Evolutionary conservation across 2,797 vertebrate genomes (phyloP).

Genomic region (Columba guinea): DNA sequence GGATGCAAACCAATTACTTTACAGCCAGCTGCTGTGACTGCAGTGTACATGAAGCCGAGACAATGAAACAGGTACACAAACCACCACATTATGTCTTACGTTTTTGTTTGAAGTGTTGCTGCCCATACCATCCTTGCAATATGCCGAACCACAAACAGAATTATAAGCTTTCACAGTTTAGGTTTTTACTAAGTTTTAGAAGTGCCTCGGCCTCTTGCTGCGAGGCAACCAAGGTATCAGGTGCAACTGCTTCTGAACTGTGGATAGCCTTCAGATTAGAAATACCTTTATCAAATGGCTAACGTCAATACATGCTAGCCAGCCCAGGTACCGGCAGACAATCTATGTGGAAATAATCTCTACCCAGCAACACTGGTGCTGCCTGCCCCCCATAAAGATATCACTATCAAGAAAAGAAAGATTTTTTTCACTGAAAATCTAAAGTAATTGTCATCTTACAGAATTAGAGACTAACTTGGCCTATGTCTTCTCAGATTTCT

Average conservation of each 20-base stretch:
- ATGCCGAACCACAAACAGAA: neutral
- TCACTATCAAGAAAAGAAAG: neutral
- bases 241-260: neutral
- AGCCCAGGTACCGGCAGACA: neutral
- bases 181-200: neutral
- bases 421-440: neutral
- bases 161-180: neutral
- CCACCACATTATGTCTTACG: neutral
- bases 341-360: neutral
- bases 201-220: neutral
- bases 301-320: neutral
- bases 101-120: neutral
- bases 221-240: neutral
- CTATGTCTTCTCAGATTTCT: neutral
- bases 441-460: neutral
- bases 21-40: neutral
- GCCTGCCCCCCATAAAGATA: neutral
- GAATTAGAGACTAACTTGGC: neutral
- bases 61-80: neutral
- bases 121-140: neutral
- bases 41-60: neutral
- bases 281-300: neutral
- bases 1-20: neutral
- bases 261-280: neutral
- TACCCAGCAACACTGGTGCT: fast-evolving